phyloP scores from a whole-genome alignment of 2,797 vertebrate species.

The Petrocephalus sullivani region DNA sequence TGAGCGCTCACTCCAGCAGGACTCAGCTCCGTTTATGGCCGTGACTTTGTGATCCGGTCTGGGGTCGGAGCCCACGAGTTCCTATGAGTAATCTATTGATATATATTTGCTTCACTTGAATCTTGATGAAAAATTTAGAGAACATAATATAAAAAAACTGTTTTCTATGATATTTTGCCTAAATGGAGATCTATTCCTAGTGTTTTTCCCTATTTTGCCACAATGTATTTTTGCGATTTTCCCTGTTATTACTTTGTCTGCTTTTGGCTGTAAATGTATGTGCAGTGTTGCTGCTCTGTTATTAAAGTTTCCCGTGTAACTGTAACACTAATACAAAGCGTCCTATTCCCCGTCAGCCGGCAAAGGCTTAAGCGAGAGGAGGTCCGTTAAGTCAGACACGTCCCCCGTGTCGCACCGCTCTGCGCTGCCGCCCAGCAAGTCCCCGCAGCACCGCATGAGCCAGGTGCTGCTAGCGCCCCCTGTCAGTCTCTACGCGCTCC shows the following conservation, averaged over 20 bases:
- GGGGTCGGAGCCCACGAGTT: not conserved
- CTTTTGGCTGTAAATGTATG: not conserved
- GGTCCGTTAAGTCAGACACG: constrained; percentile 79
- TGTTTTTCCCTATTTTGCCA: not conserved
- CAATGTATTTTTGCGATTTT: not conserved
- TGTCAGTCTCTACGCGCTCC: constrained; percentile 79
- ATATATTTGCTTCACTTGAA: not conserved
- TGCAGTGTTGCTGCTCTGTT: not conserved
- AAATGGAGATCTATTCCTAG: not conserved
- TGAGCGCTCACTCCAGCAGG: not conserved
- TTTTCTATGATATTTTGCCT: not conserved
- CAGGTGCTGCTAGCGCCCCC: constrained; percentile 86
- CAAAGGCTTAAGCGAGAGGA: constrained; percentile 85
- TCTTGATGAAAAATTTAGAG: not conserved
- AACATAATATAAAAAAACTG: not conserved
- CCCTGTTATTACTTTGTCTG: not conserved
- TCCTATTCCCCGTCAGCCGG: constrained; percentile 64
- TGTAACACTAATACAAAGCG: constrained; percentile 23
- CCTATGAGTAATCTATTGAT: not conserved
- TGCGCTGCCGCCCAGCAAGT: constrained; percentile 64
- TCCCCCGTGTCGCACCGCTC: constrained; percentile 83
- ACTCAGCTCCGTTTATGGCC: not conserved
- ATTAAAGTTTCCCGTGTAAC: constrained; percentile 1
- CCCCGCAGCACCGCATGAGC: constrained; percentile 80
- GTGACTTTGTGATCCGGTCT: not conserved